Evolutionary conservation across 2,888 invertebrate genomes (phyloP).

Genomic region (Apamea sordens): DNA sequence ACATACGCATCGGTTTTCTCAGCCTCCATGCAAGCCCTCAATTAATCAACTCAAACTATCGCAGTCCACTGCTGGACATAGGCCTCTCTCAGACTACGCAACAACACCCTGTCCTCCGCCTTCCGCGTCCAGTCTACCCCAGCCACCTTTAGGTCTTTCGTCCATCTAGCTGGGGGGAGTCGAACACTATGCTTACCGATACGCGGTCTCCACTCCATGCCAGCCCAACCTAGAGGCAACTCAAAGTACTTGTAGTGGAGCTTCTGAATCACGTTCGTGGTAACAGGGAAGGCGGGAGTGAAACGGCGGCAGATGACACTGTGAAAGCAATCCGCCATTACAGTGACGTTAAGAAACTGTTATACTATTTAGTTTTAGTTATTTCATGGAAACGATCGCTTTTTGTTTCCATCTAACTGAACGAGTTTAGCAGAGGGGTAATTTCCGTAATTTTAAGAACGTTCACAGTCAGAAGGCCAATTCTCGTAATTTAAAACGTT

Average conservation of each 20-base stretch:
- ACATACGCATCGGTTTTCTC: not conserved
- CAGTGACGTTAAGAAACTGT: conserved; percentile 54
- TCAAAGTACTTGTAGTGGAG: not conserved
- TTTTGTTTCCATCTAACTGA: not conserved
- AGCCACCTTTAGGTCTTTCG: no score
- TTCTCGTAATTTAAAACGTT: no score
- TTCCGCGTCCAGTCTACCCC: no score
- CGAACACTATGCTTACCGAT: no score
- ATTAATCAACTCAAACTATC: no score
- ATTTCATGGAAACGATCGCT: conserved; percentile 17
- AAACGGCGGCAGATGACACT: conserved; percentile 50
- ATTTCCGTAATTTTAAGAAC: no score
- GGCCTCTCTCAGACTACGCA: no score
- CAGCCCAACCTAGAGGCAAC: not conserved
- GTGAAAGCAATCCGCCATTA: conserved; percentile 64
- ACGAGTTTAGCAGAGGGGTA: not conserved
- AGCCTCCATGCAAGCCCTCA: not conserved
- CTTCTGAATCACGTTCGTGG: conserved; percentile 28
- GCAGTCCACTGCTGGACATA: no score
- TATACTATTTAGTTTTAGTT: conserved; percentile 43
- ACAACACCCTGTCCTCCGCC: no score
- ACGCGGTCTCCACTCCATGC: no score
- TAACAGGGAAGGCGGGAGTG: conserved; percentile 20
- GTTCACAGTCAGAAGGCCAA: no score
- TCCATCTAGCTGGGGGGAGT: no score